Conservation (phyloP, 23 tunicate species). For the Oikopleura vanhoeffeni region DNA sequence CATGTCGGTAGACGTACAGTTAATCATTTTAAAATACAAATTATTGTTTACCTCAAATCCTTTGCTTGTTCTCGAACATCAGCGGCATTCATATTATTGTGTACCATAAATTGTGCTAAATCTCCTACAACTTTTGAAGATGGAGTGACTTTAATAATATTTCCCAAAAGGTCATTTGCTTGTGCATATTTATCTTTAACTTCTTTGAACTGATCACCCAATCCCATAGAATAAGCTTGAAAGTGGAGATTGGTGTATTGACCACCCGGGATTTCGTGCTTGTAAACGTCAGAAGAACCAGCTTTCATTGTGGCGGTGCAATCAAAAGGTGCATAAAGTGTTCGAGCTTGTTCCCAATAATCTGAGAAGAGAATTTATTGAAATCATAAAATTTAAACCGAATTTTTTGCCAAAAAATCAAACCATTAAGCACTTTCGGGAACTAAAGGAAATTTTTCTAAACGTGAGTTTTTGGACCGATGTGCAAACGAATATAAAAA, state of each 20-base stretch:
- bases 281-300: constrained; percentile 75
- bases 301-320: constrained; percentile 95
- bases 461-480: too few relatives aligned
- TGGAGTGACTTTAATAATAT: constrained; percentile 76
- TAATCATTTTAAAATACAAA: too few relatives aligned
- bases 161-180: constrained; percentile 82
- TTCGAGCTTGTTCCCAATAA: constrained; percentile 88
- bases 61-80: constrained; percentile 60
- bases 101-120: constrained; percentile 99
- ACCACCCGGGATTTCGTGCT: constrained; percentile 96
- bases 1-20: too few relatives aligned
- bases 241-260: constrained; percentile 96
- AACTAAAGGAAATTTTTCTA: too few relatives aligned
- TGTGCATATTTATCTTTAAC: constrained; percentile 59
- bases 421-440: too few relatives aligned
- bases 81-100: constrained; percentile 44
- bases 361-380: constrained; percentile 18
- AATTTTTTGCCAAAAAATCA: background rate
- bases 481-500: too few relatives aligned
- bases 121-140: constrained; percentile 99
- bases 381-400: background rate
- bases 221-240: constrained; percentile 95
- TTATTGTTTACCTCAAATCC: constrained; percentile 18
- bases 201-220: constrained; percentile 73
- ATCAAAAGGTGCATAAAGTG: constrained; percentile 87